Evolutionary conservation across 2,888 invertebrate species (phyloP).

Genomic region (Athalia rosae): DNA sequence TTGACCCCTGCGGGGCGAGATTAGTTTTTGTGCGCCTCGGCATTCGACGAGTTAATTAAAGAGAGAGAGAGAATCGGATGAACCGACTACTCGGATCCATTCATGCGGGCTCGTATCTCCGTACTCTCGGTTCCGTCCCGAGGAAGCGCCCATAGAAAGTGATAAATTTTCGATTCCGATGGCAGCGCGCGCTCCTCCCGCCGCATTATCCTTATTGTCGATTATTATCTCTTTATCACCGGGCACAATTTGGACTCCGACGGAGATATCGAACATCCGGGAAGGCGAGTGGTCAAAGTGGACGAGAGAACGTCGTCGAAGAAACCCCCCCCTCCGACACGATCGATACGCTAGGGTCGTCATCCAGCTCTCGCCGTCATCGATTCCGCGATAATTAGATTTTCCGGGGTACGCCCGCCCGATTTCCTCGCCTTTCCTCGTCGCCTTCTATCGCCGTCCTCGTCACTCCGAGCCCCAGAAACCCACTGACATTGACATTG

Average conservation of each 20-base stretch:
- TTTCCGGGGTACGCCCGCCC: constrained; percentile 53
- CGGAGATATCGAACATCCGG: not conserved
- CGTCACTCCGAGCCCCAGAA: constrained; percentile 56
- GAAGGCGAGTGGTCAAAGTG: constrained; percentile 4
- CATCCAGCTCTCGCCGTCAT: constrained; percentile 53
- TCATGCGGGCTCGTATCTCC: not conserved
- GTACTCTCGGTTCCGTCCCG: not conserved
- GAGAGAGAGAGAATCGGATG: constrained; percentile 11
- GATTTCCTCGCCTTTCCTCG: not conserved
- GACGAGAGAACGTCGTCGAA: not conserved
- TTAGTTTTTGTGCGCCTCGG: constrained; percentile 24
- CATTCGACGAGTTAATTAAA: constrained; percentile 41
- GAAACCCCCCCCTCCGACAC: not conserved
- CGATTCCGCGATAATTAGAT: constrained; percentile 64
- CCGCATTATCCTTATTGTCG: too few relatives aligned
- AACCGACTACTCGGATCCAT: not conserved
- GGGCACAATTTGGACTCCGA: not conserved
- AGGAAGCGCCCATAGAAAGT: constrained; percentile 19
- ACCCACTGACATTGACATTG: constrained; percentile 66
- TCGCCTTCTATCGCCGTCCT: not conserved
- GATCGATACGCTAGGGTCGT: constrained; percentile 30
- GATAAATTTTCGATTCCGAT: constrained; percentile 21
- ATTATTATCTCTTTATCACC: constrained; percentile 19
- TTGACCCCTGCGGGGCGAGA: constrained; percentile 29
- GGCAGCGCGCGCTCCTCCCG: not conserved